These are phyloP conservation scores for Leptinotarsa peninsularis DNA, from an alignment of 2,888 invertebrate species.

Conservation along the genomic window DNA sequence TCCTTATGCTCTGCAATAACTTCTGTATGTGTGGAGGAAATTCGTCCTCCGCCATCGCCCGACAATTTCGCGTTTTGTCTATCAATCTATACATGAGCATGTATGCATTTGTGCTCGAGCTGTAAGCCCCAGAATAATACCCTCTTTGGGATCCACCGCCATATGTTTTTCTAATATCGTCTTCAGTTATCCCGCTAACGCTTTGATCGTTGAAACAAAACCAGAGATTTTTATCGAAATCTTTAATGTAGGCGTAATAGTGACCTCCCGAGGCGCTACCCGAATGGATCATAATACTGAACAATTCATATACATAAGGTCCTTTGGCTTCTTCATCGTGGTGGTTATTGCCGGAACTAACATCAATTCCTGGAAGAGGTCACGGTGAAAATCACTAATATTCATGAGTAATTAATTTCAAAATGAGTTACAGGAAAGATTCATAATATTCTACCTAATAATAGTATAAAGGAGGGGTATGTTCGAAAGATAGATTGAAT, in stretches of 20 bases:
- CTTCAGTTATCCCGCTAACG: slow-evolving; percentile 80
- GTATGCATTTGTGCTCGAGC: slow-evolving; percentile 88
- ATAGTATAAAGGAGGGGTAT: too few relatives aligned
- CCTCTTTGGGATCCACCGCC: slow-evolving; percentile 77
- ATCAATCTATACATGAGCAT: slow-evolving; percentile 91
- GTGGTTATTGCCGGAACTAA: slow-evolving; percentile 69
- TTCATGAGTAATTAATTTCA: too few relatives aligned
- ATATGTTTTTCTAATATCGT: slow-evolving; percentile 85
- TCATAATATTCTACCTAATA: too few relatives aligned
- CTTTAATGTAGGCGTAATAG: slow-evolving; percentile 92
- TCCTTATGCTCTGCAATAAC: slow-evolving; percentile 74
- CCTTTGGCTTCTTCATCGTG: slow-evolving; percentile 72
- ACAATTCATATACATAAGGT: slow-evolving; percentile 85
- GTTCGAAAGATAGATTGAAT: too few relatives aligned
- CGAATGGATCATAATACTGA: slow-evolving; percentile 92
- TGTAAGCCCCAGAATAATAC: slow-evolving; percentile 80
- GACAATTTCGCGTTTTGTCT: slow-evolving; percentile 73
- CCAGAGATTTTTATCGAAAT: slow-evolving; percentile 81
- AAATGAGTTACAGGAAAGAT: too few relatives aligned
- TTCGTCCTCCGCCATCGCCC: slow-evolving; percentile 74
- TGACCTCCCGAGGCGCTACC: slow-evolving; percentile 92
- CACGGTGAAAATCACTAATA: too few relatives aligned
- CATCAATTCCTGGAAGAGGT: slow-evolving; percentile 70
- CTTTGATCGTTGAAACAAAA: slow-evolving; percentile 90
- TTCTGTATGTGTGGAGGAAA: slow-evolving; percentile 81